Conservation (phyloP, 2,113 vertebrate genomes). For the Seriola aureovittata region DNA sequence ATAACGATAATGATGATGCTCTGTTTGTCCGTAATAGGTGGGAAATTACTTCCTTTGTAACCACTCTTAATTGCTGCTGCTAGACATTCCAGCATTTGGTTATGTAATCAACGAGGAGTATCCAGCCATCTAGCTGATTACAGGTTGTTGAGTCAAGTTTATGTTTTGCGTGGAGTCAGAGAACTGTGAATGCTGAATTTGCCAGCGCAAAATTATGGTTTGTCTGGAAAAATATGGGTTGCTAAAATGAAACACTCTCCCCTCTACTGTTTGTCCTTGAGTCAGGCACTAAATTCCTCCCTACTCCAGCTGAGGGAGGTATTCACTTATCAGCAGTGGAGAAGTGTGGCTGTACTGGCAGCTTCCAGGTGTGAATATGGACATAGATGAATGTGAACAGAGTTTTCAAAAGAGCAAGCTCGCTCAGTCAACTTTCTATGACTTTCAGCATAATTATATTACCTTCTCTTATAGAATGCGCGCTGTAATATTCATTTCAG, state of each 20-base stretch:
- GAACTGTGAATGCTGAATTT: neutral
- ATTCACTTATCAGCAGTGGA: constrained; percentile 19
- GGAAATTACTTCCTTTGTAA: neutral
- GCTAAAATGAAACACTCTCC: neutral
- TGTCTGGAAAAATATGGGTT: neutral
- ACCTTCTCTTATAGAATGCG: constrained; percentile 47
- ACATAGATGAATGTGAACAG: constrained; percentile 45
- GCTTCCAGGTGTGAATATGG: constrained; percentile 57
- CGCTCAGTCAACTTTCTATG: constrained; percentile 47
- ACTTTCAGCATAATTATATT: constrained; percentile 45
- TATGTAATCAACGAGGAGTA: neutral
- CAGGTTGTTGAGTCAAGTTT: neutral
- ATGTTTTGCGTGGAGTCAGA: neutral
- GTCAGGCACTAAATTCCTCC: neutral
- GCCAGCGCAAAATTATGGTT: neutral
- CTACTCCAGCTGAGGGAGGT: constrained; percentile 12
- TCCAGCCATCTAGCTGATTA: neutral
- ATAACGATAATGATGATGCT: neutral
- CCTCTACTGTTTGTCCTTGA: constrained; percentile 19
- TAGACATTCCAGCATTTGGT: neutral
- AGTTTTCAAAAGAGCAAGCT: constrained; percentile 27
- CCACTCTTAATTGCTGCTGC: constrained; percentile 2
- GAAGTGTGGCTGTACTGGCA: neutral
- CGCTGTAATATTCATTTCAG: constrained; percentile 60
- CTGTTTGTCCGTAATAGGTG: neutral